These are phyloP conservation scores for Coleophora flavipennella DNA, from an alignment of 2,888 invertebrate genomes.

Conservation along the genomic window DNA sequence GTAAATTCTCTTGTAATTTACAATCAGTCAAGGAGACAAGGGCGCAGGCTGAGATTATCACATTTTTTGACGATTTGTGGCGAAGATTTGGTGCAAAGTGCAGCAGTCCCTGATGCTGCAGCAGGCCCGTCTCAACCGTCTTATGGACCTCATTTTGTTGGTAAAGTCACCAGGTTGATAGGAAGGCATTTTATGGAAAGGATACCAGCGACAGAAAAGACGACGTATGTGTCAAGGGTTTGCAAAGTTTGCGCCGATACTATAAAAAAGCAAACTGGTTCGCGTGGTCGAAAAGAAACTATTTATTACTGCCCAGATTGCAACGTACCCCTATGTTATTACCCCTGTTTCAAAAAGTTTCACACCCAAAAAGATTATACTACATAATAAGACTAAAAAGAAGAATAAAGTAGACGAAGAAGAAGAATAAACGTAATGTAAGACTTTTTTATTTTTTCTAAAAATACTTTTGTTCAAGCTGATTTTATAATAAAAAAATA, in stretches of 20 bases:
- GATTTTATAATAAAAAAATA: too few relatives aligned
- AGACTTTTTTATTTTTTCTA: too few relatives aligned
- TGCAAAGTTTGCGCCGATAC: slow-evolving; percentile 10
- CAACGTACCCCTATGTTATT: slow-evolving; percentile 6
- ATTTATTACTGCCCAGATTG: slow-evolving; percentile 9
- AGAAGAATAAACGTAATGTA: too few relatives aligned
- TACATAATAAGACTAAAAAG: too few relatives aligned
- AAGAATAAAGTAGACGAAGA: too few relatives aligned
- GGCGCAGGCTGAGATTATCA: neutral
- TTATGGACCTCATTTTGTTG: neutral
- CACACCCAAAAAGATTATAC: too few relatives aligned
- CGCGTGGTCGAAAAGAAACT: slow-evolving; percentile 7
- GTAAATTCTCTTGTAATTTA: slow-evolving; percentile 13
- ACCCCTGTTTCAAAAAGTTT: too few relatives aligned
- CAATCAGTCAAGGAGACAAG: neutral
- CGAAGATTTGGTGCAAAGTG: neutral
- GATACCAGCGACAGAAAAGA: slow-evolving; percentile 9
- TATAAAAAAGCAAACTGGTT: slow-evolving; percentile 5
- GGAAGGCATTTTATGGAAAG: slow-evolving; percentile 9
- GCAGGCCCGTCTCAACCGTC: neutral
- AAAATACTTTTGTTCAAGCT: too few relatives aligned
- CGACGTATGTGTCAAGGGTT: slow-evolving; percentile 5
- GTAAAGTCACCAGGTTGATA: neutral
- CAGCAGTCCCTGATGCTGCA: neutral
- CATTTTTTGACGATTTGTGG: neutral